Percentiles rank a stretch among this genome's conserved stretches.
These are phyloP conservation scores for Todus mexicanus DNA, from an alignment of 2,797 vertebrate species.

Conservation along the genomic window DNA sequence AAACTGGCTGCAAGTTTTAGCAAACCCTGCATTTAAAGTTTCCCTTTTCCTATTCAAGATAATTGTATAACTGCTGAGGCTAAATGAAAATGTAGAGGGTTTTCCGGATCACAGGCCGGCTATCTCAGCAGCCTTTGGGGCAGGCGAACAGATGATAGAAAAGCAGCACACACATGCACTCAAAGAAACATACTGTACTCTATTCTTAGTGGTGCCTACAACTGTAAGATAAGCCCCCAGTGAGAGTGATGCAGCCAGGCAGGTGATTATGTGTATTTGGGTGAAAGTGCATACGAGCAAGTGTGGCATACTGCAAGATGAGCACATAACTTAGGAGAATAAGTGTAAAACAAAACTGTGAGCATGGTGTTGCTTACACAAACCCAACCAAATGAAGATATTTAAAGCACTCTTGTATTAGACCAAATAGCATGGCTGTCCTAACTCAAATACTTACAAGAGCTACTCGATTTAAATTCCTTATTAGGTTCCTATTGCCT, in stretches of 20 bases:
- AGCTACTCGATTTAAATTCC: conserved; percentile 5
- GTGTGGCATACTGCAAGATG: background rate
- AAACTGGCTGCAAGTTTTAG: background rate
- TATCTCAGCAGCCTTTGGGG: background rate
- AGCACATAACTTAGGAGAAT: background rate
- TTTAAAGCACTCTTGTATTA: background rate
- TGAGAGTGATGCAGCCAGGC: background rate
- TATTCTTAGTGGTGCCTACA: conserved; percentile 32
- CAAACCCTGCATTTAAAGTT: background rate
- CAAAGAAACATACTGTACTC: background rate
- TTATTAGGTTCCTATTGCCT: background rate
- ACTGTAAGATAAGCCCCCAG: background rate
- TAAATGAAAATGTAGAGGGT: background rate
- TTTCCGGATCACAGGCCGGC: conserved; percentile 5
- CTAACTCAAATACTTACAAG: background rate
- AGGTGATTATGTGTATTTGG: conserved; percentile 41
- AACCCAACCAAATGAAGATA: background rate
- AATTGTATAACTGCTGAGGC: background rate
- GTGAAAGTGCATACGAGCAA: conserved; percentile 31
- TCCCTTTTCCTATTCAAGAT: background rate
- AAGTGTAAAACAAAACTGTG: background rate
- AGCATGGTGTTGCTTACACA: background rate
- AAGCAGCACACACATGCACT: background rate
- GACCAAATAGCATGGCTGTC: background rate
- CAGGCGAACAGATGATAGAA: conserved; percentile 9